Evolutionary conservation across 2,113 vertebrate genomes (phyloP).

Genomic region (Urocitellus parryii): DNA sequence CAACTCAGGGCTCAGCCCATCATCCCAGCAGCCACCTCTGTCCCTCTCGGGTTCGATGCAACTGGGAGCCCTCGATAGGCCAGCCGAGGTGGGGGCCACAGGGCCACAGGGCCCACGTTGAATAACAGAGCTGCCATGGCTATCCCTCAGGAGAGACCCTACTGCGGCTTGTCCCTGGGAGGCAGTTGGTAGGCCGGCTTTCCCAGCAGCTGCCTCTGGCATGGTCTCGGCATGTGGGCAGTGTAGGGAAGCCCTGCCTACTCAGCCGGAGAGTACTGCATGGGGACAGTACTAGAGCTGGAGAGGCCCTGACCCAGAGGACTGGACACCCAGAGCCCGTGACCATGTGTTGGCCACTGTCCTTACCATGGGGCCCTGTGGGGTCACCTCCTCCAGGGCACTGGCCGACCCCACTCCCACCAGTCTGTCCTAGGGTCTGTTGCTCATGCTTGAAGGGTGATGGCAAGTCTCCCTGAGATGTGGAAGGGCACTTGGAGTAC

Average conservation of each 20-base stretch:
- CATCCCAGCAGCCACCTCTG: not conserved
- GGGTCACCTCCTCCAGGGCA: not conserved
- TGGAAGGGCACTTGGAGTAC: not conserved
- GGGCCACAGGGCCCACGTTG: too few species aligned
- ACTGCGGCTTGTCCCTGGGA: too few species aligned
- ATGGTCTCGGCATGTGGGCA: not conserved
- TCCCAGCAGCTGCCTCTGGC: not conserved
- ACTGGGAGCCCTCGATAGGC: not conserved
- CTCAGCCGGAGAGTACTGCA: not conserved
- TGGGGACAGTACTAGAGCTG: too few species aligned
- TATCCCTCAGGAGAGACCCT: not conserved
- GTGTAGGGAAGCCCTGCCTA: not conserved
- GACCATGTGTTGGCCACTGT: too few species aligned
- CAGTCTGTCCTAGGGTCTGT: not conserved
- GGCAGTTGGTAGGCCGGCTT: not conserved
- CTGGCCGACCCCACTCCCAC: too few species aligned
- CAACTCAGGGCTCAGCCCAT: not conserved
- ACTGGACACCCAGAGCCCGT: not conserved
- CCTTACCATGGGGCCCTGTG: not conserved
- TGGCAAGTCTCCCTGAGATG: not conserved
- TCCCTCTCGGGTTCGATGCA: too few species aligned
- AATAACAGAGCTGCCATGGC: too few species aligned
- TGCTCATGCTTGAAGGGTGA: not conserved
- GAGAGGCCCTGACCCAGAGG: not conserved
- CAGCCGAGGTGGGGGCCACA: fast-evolving